phyloP scores from a whole-genome alignment of 2,113 vertebrate species.

The Grantiella picta region DNA sequence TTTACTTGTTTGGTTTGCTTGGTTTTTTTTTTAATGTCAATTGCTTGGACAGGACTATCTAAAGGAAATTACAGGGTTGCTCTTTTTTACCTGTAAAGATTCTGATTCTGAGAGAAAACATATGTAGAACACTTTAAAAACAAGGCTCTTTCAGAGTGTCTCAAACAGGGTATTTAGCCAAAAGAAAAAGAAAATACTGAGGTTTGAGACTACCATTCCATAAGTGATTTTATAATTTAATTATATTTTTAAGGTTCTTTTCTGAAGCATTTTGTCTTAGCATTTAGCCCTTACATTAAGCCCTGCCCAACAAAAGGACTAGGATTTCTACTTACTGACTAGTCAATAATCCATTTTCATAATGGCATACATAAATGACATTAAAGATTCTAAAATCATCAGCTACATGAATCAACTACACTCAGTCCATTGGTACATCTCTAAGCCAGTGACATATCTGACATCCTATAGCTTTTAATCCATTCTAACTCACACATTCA shows the following conservation, averaged over 20 bases:
- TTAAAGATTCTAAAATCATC: conserved; percentile 6
- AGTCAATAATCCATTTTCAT: conserved; percentile 54
- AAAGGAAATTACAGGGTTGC: background rate
- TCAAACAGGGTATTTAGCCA: background rate
- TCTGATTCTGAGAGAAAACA: background rate
- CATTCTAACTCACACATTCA: background rate
- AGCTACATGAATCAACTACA: background rate
- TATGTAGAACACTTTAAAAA: background rate
- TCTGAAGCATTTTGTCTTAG: background rate
- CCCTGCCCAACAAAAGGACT: background rate
- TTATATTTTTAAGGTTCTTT: background rate
- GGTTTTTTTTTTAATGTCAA: background rate
- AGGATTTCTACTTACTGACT: background rate
- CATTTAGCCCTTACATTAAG: background rate
- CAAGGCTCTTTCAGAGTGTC: background rate
- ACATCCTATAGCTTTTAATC: background rate
- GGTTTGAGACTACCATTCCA: background rate
- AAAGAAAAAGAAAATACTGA: background rate
- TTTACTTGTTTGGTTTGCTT: background rate
- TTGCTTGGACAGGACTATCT: background rate
- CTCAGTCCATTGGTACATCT: background rate
- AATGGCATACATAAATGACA: conserved; percentile 34
- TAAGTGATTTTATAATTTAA: background rate
- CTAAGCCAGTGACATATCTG: background rate
- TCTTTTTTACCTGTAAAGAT: background rate